A percentile compares a stretch with the other conserved stretches of the same genome.
These are phyloP conservation scores for Tangara arthus DNA, from an alignment of 2,797 vertebrate species.

Conservation along the genomic window DNA sequence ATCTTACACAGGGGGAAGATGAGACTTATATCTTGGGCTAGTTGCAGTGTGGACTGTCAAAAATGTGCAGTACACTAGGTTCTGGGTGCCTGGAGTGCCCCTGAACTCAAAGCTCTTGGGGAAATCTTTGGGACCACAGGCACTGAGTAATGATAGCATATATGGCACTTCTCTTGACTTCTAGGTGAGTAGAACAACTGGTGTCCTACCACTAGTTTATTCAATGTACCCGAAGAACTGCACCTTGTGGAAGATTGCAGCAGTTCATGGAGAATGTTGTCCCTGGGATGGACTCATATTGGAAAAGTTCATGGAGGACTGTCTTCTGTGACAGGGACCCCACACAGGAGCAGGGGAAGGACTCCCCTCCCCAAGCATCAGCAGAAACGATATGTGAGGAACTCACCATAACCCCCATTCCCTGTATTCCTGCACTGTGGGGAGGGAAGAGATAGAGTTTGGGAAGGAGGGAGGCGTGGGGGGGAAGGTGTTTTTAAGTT, in stretches of 20 bases:
- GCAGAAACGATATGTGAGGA: fast-evolving
- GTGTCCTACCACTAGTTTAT: not conserved
- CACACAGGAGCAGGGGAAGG: not conserved
- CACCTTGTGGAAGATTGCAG: not conserved
- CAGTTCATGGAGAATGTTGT: not conserved
- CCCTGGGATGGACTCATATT: not conserved
- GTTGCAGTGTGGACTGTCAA: fast-evolving
- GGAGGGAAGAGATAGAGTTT: not conserved
- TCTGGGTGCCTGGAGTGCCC: not conserved
- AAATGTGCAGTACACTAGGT: not conserved
- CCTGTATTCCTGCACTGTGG: not conserved
- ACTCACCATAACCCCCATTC: not conserved
- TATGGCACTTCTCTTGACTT: not conserved
- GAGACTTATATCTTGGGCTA: not conserved
- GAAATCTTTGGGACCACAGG: not conserved
- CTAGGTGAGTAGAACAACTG: not conserved
- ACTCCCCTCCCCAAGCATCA: not conserved
- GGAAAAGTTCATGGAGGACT: not conserved
- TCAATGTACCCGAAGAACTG: not conserved
- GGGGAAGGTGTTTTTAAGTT: not conserved
- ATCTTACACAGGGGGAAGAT: not conserved
- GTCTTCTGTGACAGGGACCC: not conserved
- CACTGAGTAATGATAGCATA: not conserved
- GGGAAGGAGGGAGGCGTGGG: not conserved
- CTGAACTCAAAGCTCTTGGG: not conserved